Evolutionary conservation across 2,888 invertebrate genomes (phyloP).

Genomic region (Polyploca ridens): DNA sequence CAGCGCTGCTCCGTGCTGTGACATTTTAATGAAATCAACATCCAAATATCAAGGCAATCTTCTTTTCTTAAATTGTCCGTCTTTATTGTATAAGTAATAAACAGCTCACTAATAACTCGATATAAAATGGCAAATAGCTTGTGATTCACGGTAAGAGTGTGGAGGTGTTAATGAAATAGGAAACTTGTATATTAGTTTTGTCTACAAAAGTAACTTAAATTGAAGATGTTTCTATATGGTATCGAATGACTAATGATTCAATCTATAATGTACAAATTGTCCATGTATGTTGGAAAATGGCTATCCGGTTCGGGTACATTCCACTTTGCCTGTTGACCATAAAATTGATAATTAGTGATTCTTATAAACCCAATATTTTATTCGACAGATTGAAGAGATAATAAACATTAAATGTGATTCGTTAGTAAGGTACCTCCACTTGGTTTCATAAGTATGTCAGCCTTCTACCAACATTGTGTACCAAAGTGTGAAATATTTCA

Average conservation of each 20-base stretch:
- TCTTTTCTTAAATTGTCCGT: slow-evolving; percentile 49
- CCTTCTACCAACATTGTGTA: slow-evolving; percentile 5
- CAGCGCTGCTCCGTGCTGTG: slow-evolving; percentile 37
- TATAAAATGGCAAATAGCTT: slow-evolving; percentile 55
- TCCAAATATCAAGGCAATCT: slow-evolving; percentile 76
- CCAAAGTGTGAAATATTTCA: slow-evolving; percentile 12
- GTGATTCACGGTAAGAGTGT: slow-evolving; percentile 64
- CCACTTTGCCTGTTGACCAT: slow-evolving; percentile 24
- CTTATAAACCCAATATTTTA: slow-evolving; percentile 11
- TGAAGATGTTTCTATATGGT: slow-evolving; percentile 31
- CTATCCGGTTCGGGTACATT: slow-evolving; percentile 26
- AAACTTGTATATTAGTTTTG: slow-evolving; percentile 67
- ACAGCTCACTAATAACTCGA: slow-evolving; percentile 36
- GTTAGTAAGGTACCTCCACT: not conserved
- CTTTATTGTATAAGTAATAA: slow-evolving; percentile 51
- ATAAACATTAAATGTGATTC: not conserved
- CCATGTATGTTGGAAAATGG: slow-evolving; percentile 25
- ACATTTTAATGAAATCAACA: slow-evolving; percentile 63
- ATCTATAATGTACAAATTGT: slow-evolving; percentile 22
- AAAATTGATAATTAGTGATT: slow-evolving; percentile 27
- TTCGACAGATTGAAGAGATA: not conserved
- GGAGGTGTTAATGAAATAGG: slow-evolving; percentile 70
- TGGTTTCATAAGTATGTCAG: not conserved
- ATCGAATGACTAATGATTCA: slow-evolving; percentile 42
- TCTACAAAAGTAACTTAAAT: slow-evolving; percentile 34